Percentiles rank a stretch among this genome's conserved stretches.
Conservation (phyloP, 2,113 vertebrate species). For the Polypterus bichir region DNA sequence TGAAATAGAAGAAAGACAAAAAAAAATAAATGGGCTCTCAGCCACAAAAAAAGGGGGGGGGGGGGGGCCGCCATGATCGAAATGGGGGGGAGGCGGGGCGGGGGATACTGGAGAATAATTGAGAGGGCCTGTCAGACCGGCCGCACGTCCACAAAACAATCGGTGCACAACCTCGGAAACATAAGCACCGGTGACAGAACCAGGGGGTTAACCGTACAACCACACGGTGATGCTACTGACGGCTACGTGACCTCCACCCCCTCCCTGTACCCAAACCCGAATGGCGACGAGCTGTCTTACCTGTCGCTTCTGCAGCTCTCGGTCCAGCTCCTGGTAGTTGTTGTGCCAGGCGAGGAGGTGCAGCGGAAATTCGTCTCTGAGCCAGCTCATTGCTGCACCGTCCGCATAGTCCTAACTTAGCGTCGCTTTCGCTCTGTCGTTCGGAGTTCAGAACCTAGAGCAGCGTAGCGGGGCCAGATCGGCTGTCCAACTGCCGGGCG, state of each 20-base stretch:
- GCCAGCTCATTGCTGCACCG: conserved; percentile 36
- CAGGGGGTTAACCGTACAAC: too few relatives aligned
- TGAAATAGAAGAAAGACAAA: conserved; percentile 24
- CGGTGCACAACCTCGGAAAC: too few relatives aligned
- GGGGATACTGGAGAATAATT: background rate
- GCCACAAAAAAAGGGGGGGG: background rate
- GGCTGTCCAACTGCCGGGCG: too few relatives aligned
- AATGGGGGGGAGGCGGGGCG: background rate
- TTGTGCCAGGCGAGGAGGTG: conserved; percentile 79
- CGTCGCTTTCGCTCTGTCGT: conserved; percentile 17
- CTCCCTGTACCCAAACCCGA: background rate
- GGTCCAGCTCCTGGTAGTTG: conserved; percentile 70
- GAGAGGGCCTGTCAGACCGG: background rate
- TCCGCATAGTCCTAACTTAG: too few relatives aligned
- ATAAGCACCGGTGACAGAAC: too few relatives aligned
- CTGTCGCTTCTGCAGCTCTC: conserved; percentile 60
- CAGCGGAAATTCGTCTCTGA: conserved; percentile 62
- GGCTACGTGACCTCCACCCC: background rate
- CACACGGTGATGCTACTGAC: background rate
- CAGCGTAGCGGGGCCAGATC: too few relatives aligned
- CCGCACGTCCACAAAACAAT: too few relatives aligned
- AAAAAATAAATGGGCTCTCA: background rate
- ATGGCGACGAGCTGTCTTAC: conserved; percentile 23
- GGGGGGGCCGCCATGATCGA: background rate
- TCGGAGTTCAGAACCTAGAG: background rate